These are phyloP conservation scores for Aphis gossypii DNA, from an alignment of 1,140 invertebrate genomes.

Conservation along the genomic window DNA sequence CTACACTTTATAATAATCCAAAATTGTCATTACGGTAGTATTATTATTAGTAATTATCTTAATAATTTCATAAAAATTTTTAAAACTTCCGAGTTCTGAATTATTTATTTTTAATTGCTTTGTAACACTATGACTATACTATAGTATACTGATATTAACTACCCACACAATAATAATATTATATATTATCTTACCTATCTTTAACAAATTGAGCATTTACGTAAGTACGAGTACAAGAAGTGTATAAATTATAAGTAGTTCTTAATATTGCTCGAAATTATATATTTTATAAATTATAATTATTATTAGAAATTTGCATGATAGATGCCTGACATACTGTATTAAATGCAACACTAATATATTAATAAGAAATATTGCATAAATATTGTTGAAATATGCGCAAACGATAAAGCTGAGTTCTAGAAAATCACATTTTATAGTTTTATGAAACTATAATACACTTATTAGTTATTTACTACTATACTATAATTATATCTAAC, in stretches of 20 bases:
- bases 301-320: not conserved
- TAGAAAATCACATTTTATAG: not conserved
- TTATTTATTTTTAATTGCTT: not conserved
- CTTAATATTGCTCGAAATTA: not conserved
- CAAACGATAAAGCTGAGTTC: not conserved
- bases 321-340: not conserved
- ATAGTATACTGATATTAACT: not conserved
- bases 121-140: too few relatives aligned
- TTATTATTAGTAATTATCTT: not conserved
- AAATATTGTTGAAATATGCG: not conserved
- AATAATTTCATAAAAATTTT: not conserved
- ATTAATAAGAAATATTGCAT: not conserved
- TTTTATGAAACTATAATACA: not conserved
- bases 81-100: not conserved
- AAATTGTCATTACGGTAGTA: too few relatives aligned
- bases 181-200: not conserved
- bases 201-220: not conserved
- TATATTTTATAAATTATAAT: not conserved
- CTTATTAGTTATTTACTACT: not conserved
- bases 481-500: not conserved
- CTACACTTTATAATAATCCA: too few relatives aligned
- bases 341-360: not conserved
- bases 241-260: not conserved
- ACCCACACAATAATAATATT: not conserved
- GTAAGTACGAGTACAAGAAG: not conserved